phyloP scores from a whole-genome alignment of 2,888 invertebrate genomes.

The Rhaphigaster nebulosa region DNA sequence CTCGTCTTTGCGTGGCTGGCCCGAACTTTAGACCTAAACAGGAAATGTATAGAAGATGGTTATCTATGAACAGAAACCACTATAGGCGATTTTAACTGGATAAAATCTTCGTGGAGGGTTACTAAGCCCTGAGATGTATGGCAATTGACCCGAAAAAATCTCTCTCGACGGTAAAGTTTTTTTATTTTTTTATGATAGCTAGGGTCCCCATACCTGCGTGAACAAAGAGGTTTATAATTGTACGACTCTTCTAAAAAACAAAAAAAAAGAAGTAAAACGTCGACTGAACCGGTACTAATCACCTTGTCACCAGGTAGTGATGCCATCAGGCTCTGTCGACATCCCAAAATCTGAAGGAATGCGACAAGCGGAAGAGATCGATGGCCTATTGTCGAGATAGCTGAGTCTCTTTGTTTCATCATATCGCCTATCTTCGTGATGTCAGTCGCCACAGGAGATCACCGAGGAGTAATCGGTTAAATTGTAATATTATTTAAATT shows the following conservation, averaged over 20 bases:
- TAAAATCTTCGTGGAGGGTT: not conserved
- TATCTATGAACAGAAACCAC: no score
- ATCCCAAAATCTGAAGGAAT: not conserved
- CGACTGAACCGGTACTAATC: not conserved
- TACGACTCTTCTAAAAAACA: not conserved
- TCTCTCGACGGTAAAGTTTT: not conserved
- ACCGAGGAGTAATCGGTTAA: not conserved
- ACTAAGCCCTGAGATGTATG: not conserved
- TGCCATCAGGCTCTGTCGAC: not conserved
- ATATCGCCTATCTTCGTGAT: not conserved
- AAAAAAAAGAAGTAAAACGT: not conserved
- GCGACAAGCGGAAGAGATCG: constrained; percentile 16
- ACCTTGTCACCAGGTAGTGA: not conserved
- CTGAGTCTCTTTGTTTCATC: not conserved
- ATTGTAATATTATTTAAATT: not conserved
- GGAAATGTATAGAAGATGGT: no score
- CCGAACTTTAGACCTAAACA: no score
- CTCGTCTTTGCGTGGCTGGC: no score
- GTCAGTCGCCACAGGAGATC: not conserved
- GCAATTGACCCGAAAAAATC: not conserved
- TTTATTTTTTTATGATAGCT: not conserved
- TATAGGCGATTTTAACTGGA: no score
- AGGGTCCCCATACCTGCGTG: not conserved
- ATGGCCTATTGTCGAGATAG: not conserved
- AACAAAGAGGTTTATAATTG: not conserved